phyloP scores from a whole-genome alignment of 1,140 invertebrate genomes.

The Riptortus pedestris region DNA sequence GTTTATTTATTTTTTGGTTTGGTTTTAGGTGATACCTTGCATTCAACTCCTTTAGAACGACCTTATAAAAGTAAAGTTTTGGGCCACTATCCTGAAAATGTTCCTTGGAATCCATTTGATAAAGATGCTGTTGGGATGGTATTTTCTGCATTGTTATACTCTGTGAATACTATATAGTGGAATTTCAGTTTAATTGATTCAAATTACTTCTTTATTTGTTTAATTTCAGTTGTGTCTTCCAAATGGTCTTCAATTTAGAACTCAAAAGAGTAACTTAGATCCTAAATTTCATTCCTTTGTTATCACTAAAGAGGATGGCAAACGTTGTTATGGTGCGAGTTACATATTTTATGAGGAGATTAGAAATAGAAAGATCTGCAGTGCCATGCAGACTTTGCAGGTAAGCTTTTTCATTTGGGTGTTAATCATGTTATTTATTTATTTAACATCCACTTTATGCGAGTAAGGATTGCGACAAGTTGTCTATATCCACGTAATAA shows the following conservation, averaged over 20 bases:
- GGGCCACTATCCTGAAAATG: constrained; percentile 87
- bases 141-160: constrained; percentile 33
- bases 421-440: too few relatives aligned
- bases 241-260: constrained; percentile 83
- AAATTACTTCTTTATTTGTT: background rate
- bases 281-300: constrained; percentile 93
- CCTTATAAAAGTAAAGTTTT: constrained; percentile 90
- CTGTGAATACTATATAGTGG: too few relatives aligned
- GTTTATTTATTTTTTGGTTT: too few relatives aligned
- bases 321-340: constrained; percentile 84
- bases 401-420: constrained; percentile 37
- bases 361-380: constrained; percentile 78
- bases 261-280: constrained; percentile 81
- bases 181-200: background rate
- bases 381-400: constrained; percentile 88
- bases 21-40: constrained; percentile 67
- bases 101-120: constrained; percentile 85
- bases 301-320: constrained; percentile 92
- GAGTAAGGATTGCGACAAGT: too few relatives aligned
- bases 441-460: too few relatives aligned
- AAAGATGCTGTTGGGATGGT: constrained; percentile 90
- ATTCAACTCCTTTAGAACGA: constrained; percentile 81
- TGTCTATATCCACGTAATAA: too few relatives aligned
- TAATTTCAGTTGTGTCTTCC: constrained; percentile 73
- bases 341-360: constrained; percentile 94